Evolutionary conservation across 2,797 vertebrate species (phyloP).

Genomic region (Diceros bicornis): DNA sequence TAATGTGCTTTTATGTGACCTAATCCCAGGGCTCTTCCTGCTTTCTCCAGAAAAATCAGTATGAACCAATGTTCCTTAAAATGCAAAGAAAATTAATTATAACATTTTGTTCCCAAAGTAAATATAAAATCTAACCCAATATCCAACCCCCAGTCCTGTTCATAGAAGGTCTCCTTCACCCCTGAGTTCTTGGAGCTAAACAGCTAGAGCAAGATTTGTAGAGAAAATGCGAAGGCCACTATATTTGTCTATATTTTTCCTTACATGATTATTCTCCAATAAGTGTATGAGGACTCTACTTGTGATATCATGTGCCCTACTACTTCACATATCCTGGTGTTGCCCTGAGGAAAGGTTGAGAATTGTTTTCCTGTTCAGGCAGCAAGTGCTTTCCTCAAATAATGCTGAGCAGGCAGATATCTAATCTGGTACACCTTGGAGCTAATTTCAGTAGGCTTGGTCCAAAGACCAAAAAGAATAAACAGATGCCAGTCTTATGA

Average conservation of each 20-base stretch:
- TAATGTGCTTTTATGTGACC: background rate
- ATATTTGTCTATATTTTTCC: background rate
- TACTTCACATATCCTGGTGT: background rate
- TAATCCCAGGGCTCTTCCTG: background rate
- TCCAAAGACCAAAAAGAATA: background rate
- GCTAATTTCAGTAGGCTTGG: background rate
- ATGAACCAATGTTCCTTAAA: background rate
- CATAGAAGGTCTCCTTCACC: background rate
- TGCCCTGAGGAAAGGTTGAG: background rate
- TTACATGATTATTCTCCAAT: background rate
- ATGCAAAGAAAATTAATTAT: background rate
- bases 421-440: background rate
- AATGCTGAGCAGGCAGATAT: background rate
- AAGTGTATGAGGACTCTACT: background rate
- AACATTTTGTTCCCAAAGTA: slow-evolving; percentile 40
- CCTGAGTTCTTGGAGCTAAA: background rate
- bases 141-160: background rate
- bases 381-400: background rate
- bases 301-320: background rate
- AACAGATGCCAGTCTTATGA: background rate
- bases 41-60: background rate
- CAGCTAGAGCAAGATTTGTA: background rate
- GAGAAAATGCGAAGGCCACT: background rate
- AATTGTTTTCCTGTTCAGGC: background rate
- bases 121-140: background rate